Percentiles rank a stretch among this genome's conserved stretches.
Evolutionary conservation across 2,113 vertebrate species (phyloP).

Genomic region (Datnioides undecimradiatus): DNA sequence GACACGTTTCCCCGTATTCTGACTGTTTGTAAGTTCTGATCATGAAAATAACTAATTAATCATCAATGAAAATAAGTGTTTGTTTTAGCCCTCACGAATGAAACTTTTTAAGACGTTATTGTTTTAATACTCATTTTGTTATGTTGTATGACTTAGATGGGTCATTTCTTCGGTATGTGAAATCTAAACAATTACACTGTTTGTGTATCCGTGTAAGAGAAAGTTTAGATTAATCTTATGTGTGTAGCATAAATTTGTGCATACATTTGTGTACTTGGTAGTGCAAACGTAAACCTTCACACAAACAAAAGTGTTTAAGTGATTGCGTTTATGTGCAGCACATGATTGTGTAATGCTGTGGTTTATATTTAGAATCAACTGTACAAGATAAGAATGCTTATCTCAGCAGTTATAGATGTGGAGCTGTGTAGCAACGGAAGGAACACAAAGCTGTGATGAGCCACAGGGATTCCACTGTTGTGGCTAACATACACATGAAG

Average conservation of each 20-base stretch:
- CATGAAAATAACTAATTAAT: background rate
- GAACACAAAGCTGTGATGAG: background rate
- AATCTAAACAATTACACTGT: background rate
- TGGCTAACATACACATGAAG: background rate
- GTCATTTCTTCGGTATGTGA: background rate
- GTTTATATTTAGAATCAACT: slow-evolving; percentile 79
- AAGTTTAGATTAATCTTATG: background rate
- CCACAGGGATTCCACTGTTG: background rate
- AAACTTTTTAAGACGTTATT: background rate
- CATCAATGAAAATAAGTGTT: background rate
- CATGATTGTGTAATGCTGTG: slow-evolving; percentile 62
- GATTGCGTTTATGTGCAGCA: slow-evolving; percentile 22
- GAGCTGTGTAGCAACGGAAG: slow-evolving; percentile 31
- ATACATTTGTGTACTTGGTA: slow-evolving; percentile 7
- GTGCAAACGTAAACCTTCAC: background rate
- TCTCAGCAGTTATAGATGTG: slow-evolving; percentile 74
- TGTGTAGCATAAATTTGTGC: background rate
- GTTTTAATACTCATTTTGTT: background rate
- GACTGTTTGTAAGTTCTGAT: background rate
- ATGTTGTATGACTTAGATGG: background rate
- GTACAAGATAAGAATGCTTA: slow-evolving; percentile 77
- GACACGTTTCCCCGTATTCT: background rate
- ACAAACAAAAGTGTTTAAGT: slow-evolving; percentile 20
- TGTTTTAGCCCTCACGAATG: background rate
- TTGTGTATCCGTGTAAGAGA: background rate